Conservation (phyloP, 2,888 invertebrate genomes). For the Orchestes rusci region DNA sequence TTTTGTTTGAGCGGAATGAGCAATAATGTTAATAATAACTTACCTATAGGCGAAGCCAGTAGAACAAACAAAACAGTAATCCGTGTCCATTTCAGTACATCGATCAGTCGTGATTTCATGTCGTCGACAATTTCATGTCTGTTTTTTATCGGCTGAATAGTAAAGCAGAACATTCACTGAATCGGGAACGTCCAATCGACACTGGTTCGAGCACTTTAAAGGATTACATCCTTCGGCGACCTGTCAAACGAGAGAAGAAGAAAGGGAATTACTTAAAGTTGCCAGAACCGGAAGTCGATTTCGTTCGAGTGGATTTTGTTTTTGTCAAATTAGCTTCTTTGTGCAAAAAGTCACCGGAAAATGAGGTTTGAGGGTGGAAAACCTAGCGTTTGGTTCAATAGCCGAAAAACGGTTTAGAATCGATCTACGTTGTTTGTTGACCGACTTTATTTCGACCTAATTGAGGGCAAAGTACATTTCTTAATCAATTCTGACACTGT, state of each 20-base stretch:
- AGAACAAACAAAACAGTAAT: conserved; percentile 36
- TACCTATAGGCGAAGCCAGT: conserved; percentile 38
- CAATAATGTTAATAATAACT: conserved; percentile 27
- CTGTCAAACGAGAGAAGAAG: no score
- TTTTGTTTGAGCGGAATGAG: no score
- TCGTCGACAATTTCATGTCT: conserved; percentile 41
- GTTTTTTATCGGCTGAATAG: conserved; percentile 31
- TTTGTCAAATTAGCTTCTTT: no score
- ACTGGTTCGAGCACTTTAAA: conserved; percentile 17
- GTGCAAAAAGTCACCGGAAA: no score
- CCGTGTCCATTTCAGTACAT: conserved; percentile 39
- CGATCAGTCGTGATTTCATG: conserved; percentile 40
- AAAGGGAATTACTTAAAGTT: conserved; percentile 11
- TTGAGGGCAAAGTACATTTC: no score
- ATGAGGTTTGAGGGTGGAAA: no score
- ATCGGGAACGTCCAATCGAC: conserved; percentile 15
- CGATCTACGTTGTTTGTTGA: no score
- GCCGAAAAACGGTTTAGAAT: no score
- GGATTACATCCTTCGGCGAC: conserved; percentile 16
- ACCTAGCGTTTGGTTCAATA: no score
- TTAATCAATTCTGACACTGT: no score
- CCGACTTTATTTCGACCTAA: no score
- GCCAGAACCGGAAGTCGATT: not conserved
- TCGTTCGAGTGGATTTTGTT: not conserved
- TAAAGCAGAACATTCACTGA: conserved; percentile 23